Evolutionary conservation across 2,797 vertebrate genomes (phyloP).

Genomic region (Sebastes cheni): DNA sequence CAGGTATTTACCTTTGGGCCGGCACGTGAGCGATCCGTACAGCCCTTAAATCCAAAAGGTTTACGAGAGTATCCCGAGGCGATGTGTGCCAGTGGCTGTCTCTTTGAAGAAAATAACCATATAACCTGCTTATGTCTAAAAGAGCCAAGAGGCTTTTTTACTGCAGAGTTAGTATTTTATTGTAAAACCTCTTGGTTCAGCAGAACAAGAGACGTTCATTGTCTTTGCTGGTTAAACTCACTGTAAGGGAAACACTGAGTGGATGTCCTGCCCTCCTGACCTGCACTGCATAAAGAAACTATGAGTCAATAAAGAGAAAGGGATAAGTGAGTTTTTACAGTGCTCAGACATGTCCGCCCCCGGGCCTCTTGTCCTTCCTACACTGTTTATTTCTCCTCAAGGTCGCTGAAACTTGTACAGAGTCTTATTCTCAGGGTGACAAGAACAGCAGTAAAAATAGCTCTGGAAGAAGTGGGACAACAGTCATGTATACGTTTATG

Average conservation of each 20-base stretch:
- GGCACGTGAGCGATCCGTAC: slow-evolving; percentile 8
- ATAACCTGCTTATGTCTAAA: slow-evolving; percentile 23
- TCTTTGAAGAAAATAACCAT: slow-evolving; percentile 48
- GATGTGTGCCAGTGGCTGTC: background rate
- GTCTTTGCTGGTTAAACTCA: slow-evolving; percentile 26
- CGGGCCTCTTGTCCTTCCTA: slow-evolving; percentile 2
- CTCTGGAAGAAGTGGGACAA: background rate
- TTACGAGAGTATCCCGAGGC: slow-evolving; percentile 49
- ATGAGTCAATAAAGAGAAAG: slow-evolving; percentile 31
- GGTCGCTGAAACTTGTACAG: slow-evolving; percentile 14
- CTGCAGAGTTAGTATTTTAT: slow-evolving; percentile 42
- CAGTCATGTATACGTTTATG: background rate
- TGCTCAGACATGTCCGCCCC: background rate
- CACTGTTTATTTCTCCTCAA: slow-evolving; percentile 15
- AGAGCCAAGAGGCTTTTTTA: slow-evolving; percentile 47
- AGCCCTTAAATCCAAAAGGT: slow-evolving; percentile 39
- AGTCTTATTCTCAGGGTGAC: background rate
- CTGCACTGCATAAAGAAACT: slow-evolving; percentile 15
- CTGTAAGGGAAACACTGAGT: slow-evolving; percentile 21
- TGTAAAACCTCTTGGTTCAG: slow-evolving; percentile 26
- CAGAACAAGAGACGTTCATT: slow-evolving; percentile 32
- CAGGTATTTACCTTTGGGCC: slow-evolving; percentile 9
- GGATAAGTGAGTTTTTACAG: slow-evolving; percentile 29
- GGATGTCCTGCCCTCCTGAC: slow-evolving; percentile 15
- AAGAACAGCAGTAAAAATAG: background rate